Evolutionary conservation across 2,888 invertebrate genomes (phyloP).

Genomic region (Cerastoderma edule): DNA sequence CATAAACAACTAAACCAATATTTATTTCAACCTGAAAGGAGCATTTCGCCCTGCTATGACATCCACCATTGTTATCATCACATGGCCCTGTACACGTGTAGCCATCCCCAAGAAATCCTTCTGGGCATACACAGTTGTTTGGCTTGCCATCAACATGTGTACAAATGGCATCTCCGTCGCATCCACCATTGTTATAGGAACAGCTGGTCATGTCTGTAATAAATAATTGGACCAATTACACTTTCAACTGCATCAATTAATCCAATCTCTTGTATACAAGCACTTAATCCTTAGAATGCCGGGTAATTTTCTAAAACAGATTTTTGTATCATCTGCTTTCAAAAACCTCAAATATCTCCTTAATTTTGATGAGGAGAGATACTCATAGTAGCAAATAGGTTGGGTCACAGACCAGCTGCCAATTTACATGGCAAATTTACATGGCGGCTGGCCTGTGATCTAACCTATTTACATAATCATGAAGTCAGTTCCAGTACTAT

Average conservation of each 20-base stretch:
- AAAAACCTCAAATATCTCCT: background rate
- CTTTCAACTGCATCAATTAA: too few species aligned
- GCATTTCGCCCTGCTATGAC: constrained; percentile 70
- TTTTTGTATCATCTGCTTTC: too few species aligned
- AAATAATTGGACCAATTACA: too few species aligned
- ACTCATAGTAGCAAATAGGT: too few species aligned
- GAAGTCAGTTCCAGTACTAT: too few species aligned
- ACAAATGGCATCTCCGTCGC: constrained; percentile 69
- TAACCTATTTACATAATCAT: too few species aligned
- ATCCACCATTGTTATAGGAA: constrained; percentile 73
- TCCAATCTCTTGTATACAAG: too few species aligned
- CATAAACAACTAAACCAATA: background rate
- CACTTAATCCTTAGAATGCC: too few species aligned
- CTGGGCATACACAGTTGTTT: constrained; percentile 66
- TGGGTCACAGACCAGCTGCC: too few species aligned
- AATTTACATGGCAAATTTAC: too few species aligned
- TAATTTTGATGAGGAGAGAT: background rate
- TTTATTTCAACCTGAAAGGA: constrained; percentile 49
- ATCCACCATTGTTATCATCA: constrained; percentile 69
- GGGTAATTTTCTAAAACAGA: too few species aligned
- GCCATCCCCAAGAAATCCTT: constrained; percentile 70
- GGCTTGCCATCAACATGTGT: constrained; percentile 24
- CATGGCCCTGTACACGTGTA: constrained; percentile 70
- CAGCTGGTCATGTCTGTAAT: constrained; percentile 67
- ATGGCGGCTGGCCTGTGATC: too few species aligned